Conservation (phyloP, 2,797 vertebrate genomes). For the Leptodactylus fallax region DNA sequence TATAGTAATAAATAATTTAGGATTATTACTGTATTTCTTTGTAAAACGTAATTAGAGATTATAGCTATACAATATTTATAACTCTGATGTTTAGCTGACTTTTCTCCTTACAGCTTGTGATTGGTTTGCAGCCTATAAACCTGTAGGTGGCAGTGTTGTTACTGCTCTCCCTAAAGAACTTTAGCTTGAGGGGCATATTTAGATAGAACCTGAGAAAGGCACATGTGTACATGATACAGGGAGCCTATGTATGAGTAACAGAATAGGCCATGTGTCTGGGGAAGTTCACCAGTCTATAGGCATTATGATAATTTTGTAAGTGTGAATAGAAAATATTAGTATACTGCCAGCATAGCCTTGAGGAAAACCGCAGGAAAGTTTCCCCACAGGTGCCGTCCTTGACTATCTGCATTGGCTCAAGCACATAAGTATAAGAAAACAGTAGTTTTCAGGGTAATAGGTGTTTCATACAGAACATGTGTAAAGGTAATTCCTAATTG, state of each 20-base stretch:
- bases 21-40: not conserved
- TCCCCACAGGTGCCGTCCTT: too few species aligned
- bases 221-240: not conserved
- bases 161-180: not conserved
- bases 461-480: too few species aligned
- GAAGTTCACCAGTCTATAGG: not conserved
- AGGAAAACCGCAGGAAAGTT: too few species aligned
- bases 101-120: not conserved
- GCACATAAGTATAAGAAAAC: too few species aligned
- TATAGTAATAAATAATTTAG: not conserved
- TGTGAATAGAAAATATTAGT: too few species aligned
- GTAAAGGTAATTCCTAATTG: too few species aligned
- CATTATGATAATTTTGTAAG: not conserved
- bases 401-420: too few species aligned
- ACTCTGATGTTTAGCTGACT: too few species aligned
- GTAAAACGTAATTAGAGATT: not conserved
- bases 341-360: too few species aligned
- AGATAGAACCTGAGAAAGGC: too few species aligned
- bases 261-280: not conserved
- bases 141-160: constrained; percentile 10
- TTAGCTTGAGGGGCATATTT: not conserved
- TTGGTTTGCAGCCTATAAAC: not conserved
- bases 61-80: not conserved
- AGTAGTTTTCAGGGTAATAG: too few species aligned
- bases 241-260: not conserved